Conservation (phyloP, 2,113 vertebrate species). For the Clarias magur region DNA sequence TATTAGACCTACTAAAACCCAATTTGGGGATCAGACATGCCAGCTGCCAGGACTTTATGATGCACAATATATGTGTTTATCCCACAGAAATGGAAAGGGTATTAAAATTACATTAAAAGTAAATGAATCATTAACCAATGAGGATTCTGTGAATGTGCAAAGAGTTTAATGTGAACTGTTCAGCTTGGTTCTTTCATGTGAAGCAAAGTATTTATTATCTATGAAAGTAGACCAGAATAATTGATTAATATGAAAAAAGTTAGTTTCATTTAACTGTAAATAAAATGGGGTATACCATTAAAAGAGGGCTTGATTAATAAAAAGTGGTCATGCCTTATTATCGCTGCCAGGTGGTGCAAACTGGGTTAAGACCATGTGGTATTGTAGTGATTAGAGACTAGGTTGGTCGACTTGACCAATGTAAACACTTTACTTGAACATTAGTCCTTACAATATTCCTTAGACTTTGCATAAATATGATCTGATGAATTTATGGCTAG, state of each 20-base stretch:
- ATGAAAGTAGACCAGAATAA: background rate
- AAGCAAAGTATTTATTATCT: background rate
- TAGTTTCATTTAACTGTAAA: background rate
- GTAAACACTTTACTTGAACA: background rate
- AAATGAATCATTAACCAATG: slow-evolving; percentile 67
- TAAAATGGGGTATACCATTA: background rate
- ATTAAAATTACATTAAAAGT: slow-evolving; percentile 62
- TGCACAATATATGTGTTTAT: slow-evolving; percentile 13
- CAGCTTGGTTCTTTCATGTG: slow-evolving; percentile 39
- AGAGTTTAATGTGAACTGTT: slow-evolving; percentile 55
- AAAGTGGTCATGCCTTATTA: slow-evolving; percentile 23
- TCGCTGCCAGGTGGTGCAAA: slow-evolving; percentile 54
- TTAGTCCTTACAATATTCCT: background rate
- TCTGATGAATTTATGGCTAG: background rate
- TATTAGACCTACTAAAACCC: slow-evolving; percentile 84
- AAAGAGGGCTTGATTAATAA: slow-evolving; percentile 10
- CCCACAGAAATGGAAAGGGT: slow-evolving; percentile 24
- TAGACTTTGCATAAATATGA: background rate
- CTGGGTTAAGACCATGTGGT: slow-evolving; percentile 71
- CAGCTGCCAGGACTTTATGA: slow-evolving; percentile 81
- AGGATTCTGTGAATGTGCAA: slow-evolving; percentile 55
- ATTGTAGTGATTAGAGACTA: background rate
- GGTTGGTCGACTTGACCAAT: background rate
- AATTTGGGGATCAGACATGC: slow-evolving; percentile 86
- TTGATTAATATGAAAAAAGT: background rate